Evolutionary conservation across 1,140 invertebrate species (phyloP).

Genomic region (Trichonephila inaurata): DNA sequence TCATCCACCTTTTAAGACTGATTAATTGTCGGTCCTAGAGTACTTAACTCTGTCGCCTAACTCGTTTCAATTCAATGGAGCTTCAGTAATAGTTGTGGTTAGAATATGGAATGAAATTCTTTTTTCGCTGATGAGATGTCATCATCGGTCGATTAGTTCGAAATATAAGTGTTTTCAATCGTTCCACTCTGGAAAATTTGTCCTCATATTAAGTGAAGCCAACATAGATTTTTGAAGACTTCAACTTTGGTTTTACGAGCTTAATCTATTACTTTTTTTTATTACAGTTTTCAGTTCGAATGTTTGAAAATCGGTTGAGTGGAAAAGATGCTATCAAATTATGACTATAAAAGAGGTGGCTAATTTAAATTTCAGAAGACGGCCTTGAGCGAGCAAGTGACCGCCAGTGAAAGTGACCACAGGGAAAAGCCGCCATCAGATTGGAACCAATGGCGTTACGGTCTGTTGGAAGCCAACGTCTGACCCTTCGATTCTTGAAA

Average conservation of each 20-base stretch:
- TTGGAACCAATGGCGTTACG: conserved; percentile 29
- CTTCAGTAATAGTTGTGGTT: not conserved
- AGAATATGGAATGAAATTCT: not conserved
- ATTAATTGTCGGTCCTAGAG: conserved; percentile 12
- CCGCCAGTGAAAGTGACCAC: conserved; percentile 25
- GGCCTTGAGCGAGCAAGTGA: not conserved
- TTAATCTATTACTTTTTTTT: not conserved
- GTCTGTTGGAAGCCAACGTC: not conserved
- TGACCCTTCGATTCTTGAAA: conserved; percentile 24
- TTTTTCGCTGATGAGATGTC: not conserved
- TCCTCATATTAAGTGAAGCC: not conserved
- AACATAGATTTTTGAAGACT: not conserved
- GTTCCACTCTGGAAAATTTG: not conserved
- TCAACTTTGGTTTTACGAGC: not conserved
- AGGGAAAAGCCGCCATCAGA: conserved; percentile 26
- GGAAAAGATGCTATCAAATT: not conserved
- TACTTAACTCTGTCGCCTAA: conserved; percentile 15
- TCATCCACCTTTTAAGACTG: conserved; percentile 13
- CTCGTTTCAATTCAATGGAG: not conserved
- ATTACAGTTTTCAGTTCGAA: not conserved
- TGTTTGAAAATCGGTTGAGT: not conserved
- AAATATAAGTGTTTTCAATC: not conserved
- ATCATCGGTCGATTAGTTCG: not conserved
- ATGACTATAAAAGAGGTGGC: not conserved
- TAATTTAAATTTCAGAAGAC: not conserved